Percentiles rank a stretch among this genome's conserved stretches.
Evolutionary conservation across 2,797 vertebrate genomes (phyloP).

Genomic region (Apodemus agrarius): DNA sequence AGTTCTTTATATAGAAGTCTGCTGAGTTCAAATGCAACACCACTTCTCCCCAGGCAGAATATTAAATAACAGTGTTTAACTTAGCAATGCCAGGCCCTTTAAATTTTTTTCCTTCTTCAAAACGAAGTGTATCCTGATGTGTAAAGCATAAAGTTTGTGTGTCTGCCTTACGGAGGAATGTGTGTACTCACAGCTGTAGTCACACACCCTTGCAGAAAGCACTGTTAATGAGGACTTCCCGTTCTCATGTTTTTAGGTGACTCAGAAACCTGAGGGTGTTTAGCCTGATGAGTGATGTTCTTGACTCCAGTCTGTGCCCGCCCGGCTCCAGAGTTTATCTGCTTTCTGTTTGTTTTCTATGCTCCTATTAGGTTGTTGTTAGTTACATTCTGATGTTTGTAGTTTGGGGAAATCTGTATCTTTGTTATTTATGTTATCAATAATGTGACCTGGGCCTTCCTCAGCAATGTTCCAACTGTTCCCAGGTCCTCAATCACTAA

Average conservation of each 20-base stretch:
- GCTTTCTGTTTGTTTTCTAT: conserved; percentile 86
- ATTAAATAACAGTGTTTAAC: conserved; percentile 56
- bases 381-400: conserved; percentile 85
- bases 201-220: conserved; percentile 44
- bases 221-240: conserved; percentile 19
- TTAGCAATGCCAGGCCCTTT: conserved; percentile 32
- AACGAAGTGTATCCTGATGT: conserved; percentile 54
- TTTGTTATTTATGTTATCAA: conserved; percentile 89
- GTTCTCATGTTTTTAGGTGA: conserved; percentile 41
- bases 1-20: not conserved
- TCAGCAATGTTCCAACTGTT: conserved; percentile 89
- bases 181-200: conserved; percentile 48
- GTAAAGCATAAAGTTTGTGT: conserved; percentile 35
- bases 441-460: conserved; percentile 87
- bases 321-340: conserved; percentile 73
- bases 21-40: not conserved
- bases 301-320: conserved; percentile 73
- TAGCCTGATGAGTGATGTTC: conserved; percentile 70
- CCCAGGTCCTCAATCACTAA: conserved; percentile 88
- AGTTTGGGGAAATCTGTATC: conserved; percentile 87
- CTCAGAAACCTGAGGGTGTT: conserved; percentile 69
- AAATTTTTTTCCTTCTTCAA: not conserved
- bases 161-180: not conserved
- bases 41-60: not conserved
- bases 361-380: conserved; percentile 84